Percentiles rank a stretch among this genome's conserved stretches.
These are phyloP conservation scores for Melanotaenia nigrans DNA, from an alignment of 2,797 vertebrate species.

Conservation along the genomic window DNA sequence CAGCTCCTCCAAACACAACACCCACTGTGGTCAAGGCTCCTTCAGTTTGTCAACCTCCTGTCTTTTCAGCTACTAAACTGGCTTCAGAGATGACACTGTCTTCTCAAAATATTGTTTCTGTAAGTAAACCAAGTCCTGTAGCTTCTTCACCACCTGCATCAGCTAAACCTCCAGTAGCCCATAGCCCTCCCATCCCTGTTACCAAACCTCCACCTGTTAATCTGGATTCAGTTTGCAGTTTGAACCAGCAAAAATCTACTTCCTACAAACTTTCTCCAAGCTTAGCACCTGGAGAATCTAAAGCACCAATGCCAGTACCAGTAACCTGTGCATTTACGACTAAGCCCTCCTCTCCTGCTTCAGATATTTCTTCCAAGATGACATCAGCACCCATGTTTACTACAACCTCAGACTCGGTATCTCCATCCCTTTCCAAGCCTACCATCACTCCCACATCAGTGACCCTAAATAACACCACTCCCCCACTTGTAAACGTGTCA, in stretches of 20 bases:
- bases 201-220: constrained; percentile 42
- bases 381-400: constrained; percentile 23
- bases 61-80: constrained; percentile 44
- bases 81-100: constrained; percentile 44
- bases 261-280: constrained; percentile 43
- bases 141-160: constrained; percentile 25
- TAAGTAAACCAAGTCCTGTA: constrained; percentile 49
- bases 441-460: constrained; percentile 18
- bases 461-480: constrained; percentile 41
- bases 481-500: constrained; percentile 29
- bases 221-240: constrained; percentile 41
- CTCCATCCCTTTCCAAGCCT: constrained; percentile 43
- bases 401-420: constrained; percentile 29
- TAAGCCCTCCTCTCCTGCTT: constrained; percentile 27
- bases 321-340: constrained; percentile 11
- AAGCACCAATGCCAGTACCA: constrained; percentile 33
- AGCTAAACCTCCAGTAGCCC: constrained; percentile 44
- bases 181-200: constrained; percentile 34
- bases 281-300: constrained; percentile 39
- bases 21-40: constrained; percentile 47
- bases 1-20: constrained; percentile 37
- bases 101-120: constrained; percentile 46
- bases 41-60: constrained; percentile 45
- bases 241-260: constrained; percentile 35
- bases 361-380: constrained; percentile 24